Evolutionary conservation across 1,140 invertebrate species (phyloP).

Genomic region (Brachionus paranguensis): DNA sequence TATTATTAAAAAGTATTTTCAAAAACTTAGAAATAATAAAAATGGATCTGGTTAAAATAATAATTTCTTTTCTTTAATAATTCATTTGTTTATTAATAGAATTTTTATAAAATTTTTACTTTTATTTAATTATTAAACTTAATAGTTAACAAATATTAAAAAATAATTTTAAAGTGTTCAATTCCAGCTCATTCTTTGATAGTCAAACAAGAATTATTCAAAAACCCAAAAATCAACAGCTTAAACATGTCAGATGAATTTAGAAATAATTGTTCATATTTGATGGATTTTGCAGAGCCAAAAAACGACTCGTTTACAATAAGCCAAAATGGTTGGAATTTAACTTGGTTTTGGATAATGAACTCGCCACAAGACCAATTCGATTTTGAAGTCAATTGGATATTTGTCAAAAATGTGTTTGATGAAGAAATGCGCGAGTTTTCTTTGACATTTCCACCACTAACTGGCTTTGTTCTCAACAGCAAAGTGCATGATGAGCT

Average conservation of each 20-base stretch:
- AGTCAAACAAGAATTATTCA: not conserved
- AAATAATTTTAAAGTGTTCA: not conserved
- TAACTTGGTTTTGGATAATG: slow-evolving; percentile 5
- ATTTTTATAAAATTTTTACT: no score
- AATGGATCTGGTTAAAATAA: no score
- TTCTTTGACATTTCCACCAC: not conserved
- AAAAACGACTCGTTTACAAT: not conserved
- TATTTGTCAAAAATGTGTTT: not conserved
- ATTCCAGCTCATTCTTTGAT: not conserved
- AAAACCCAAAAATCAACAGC: not conserved
- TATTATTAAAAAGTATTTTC: no score
- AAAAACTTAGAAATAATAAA: no score
- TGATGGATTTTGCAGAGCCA: not conserved
- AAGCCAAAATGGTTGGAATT: not conserved
- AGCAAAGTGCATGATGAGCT: not conserved
- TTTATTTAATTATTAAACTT: not conserved
- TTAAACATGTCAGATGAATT: not conserved
- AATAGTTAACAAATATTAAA: not conserved
- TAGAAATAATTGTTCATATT: slow-evolving; percentile 7
- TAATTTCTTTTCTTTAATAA: no score
- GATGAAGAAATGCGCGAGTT: not conserved
- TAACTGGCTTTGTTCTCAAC: not conserved
- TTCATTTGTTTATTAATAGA: no score
- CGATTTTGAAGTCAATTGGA: slow-evolving; percentile 31
- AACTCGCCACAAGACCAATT: not conserved